phyloP scores from a whole-genome alignment of 2,113 vertebrate genomes.

The Oncorhynchus kisutch region DNA sequence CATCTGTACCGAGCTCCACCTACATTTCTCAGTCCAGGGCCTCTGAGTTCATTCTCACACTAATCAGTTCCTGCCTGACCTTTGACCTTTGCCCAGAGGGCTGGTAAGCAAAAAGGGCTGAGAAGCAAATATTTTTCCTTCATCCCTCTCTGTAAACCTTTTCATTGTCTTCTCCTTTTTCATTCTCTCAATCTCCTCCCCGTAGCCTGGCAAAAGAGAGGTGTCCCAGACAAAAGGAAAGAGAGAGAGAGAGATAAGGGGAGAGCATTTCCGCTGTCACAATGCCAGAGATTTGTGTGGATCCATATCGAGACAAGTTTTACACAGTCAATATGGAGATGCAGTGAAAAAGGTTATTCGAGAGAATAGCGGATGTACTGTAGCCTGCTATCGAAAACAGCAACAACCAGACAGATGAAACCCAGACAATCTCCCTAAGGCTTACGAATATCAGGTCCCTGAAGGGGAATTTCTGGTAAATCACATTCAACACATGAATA shows the following conservation, averaged over 20 bases:
- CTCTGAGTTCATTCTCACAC: background rate
- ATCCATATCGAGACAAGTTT: background rate
- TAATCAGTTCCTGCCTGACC: background rate
- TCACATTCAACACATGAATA: too few relatives aligned
- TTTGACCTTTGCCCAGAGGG: background rate
- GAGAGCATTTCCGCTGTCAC: background rate
- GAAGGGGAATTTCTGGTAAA: background rate
- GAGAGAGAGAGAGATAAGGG: too few relatives aligned
- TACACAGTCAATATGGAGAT: background rate
- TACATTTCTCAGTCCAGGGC: background rate
- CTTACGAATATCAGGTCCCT: background rate
- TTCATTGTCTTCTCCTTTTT: background rate
- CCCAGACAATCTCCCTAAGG: background rate
- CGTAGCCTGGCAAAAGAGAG: background rate
- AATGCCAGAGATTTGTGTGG: background rate
- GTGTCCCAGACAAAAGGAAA: background rate
- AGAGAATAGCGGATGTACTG: background rate
- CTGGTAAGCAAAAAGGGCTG: background rate
- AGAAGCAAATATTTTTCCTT: background rate
- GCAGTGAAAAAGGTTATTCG: constrained; percentile 1
- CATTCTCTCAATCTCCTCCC: background rate
- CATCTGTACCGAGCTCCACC: background rate
- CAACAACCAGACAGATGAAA: background rate
- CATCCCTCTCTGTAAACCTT: background rate
- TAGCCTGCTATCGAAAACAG: background rate